Conservation (phyloP, 2,797 vertebrate genomes). For the Takifugu rubripes region DNA sequence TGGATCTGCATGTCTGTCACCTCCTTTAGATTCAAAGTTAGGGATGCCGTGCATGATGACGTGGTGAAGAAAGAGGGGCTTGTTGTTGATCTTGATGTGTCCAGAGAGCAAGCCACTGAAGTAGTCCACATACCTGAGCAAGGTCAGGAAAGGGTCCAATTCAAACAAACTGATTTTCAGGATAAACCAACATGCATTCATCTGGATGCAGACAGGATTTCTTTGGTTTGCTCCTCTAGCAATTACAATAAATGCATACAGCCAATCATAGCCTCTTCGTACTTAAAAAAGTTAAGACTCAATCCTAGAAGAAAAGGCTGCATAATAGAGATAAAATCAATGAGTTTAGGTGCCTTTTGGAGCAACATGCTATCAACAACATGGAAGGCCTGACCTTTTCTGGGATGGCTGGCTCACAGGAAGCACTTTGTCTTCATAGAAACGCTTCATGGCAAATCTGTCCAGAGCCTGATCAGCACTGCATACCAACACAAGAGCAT, state of each 20-base stretch:
- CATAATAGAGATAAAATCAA: background rate
- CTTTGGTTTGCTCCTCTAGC: conserved; percentile 3
- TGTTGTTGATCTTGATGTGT: conserved; percentile 99
- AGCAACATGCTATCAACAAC: conserved; percentile 32
- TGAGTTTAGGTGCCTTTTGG: background rate
- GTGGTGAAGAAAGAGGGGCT: conserved; percentile 94
- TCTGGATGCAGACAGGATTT: conserved; percentile 11
- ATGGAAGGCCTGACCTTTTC: conserved; percentile 83
- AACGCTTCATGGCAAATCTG: conserved; percentile 98
- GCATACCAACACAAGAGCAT: conserved; percentile 26
- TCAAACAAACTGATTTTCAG: conserved; percentile 16
- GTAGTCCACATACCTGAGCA: conserved; percentile 90
- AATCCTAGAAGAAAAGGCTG: background rate
- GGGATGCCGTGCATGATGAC: conserved; percentile 99
- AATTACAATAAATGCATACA: conserved; percentile 1
- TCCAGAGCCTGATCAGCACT: conserved; percentile 96
- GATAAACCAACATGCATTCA: conserved; percentile 18
- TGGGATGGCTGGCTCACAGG: conserved; percentile 95
- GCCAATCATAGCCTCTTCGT: no score
- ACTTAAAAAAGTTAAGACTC: no score
- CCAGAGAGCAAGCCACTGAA: conserved; percentile 95
- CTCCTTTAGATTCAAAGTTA: conserved; percentile 95
- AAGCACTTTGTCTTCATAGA: conserved; percentile 98
- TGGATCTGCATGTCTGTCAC: conserved; percentile 49
- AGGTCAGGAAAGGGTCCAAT: background rate